Base-by-base conservation (phyloP, 2,113 vertebrate species). In the Xiphophorus hellerii region DNA sequence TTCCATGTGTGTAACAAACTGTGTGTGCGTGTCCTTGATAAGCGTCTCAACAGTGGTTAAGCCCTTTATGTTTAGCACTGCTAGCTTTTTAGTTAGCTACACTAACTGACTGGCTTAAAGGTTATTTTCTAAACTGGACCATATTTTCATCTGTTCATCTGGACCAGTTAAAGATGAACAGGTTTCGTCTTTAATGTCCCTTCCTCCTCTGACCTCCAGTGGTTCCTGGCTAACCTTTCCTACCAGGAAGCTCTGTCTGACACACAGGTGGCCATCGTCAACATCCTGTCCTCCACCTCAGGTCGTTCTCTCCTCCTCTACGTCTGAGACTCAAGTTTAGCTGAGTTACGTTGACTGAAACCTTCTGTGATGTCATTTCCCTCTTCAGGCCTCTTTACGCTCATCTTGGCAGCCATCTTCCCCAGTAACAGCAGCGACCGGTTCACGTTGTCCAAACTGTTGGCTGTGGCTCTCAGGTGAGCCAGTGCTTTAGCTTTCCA, bases 351-450 rank as follows among this genome's bases (percentile, higher is more conserved):
- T 17, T 48, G 4, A 48, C 17, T 48, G 14, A 20, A 48, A 48
- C 15, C 44, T 48, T 48, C 17, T 48, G 44, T 9, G 0, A 0
- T 30, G 37, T 33, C 39, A 25, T 75, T 75, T 76, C 63, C 66
- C 44, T 68, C 28, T 68, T 37, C 88, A 99, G 97, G 98, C 54
- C 94, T 99, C 75, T 99, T 99, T 82, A 99, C 98, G 0, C 94
- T 99, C 89, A 96, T 99, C 80, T 88, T 99, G 80, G 96, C 97
- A 39, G 96, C 96, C 80, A 94, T 99, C 84, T 99, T 99, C 92
- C 98, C 98, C 75, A 99, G 98, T 90, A 99, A 96, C 93, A 98
- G 97, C 90, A 97, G 95, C 54, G 98, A 99, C 82, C 95, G 98
- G 1, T 99, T 99, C 92, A 99, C 98, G 13, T 90, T 99, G 88